Evolutionary conservation across 2,888 invertebrate species (phyloP), one percentile per base, ranked within the genome.

Genomic region (Ectropis crepuscularia): DNA sequence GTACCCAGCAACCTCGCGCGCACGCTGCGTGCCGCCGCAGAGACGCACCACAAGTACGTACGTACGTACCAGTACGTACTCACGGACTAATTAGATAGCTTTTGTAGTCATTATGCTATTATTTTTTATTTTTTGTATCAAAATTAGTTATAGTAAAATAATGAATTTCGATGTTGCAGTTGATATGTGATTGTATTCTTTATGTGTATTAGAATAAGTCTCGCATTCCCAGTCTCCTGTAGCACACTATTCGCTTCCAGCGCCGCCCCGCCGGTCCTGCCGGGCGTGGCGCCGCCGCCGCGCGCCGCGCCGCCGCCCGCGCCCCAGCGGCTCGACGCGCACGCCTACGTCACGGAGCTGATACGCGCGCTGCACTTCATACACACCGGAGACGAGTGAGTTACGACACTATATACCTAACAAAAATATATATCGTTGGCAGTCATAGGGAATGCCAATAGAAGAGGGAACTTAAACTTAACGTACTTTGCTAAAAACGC

Each of bases 331-430:
- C 28, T 28, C 61, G 90, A 92, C 80, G 81, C 90, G 28, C 90
- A 89, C 77, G 71, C 84, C 0, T 89, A 88, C 79, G 82, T 89
- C 72, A 83, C 83, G 0, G 87, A 90, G 72, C 83, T 92, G 12
- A 83, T 91, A 11, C 79, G 87, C 0, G 87, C 88, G 0, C 70
- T 89, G 59, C 87, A 90, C 71, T 79, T 83, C 69, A 87, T 92
- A 78, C 90, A 92, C 71, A 87, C 83, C 0, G 81, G 87, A 0
- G 91, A 91, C 53, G 85, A 91, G 92, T 92, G 39, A 87, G 89
- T 88, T 60, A 7, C n/a, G 36, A 7, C 38, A 11, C 38, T 4
- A n/a, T n/a, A n/a, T n/a, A n/a, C n/a, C n/a, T n/a, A n/a, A n/a
- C n/a, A n/a, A n/a, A n/a, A n/a, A n/a, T n/a, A n/a, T n/a, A n/a